Conservation (phyloP, 2,888 invertebrate species). For the Orchesellides sinensis region DNA sequence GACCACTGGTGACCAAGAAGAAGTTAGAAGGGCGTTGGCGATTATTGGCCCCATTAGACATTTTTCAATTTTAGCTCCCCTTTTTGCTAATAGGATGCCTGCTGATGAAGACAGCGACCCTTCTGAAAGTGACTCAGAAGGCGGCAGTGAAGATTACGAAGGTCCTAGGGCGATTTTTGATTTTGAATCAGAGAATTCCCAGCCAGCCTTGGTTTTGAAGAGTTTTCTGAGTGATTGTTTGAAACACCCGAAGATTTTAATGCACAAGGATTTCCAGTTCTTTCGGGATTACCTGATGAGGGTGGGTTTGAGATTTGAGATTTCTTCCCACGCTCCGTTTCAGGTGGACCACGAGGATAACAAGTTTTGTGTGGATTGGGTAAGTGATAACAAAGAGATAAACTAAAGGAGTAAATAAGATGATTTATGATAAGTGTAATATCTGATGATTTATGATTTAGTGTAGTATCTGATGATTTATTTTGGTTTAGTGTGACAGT, state of each 20-base stretch:
- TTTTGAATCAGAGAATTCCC: constrained; percentile 28
- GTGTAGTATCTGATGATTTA: neutral
- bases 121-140: neutral
- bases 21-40: too few relatives aligned
- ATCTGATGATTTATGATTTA: neutral
- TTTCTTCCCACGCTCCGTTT: constrained; percentile 12
- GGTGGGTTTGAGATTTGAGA: neutral
- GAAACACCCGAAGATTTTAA: constrained; percentile 39
- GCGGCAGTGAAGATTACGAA: neutral
- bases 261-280: constrained; percentile 38
- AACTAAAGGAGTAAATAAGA: too few relatives aligned
- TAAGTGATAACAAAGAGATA: too few relatives aligned
- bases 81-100: too few relatives aligned
- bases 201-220: constrained; percentile 7
- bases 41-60: too few relatives aligned
- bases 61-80: too few relatives aligned
- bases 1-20: too few relatives aligned
- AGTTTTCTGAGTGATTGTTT: constrained; percentile 38
- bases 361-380: constrained; percentile 46
- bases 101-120: neutral
- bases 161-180: constrained; percentile 1
- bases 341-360: constrained; percentile 40
- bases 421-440: too few relatives aligned
- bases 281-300: constrained; percentile 35
- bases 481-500: neutral